These are phyloP conservation scores for Geophilus truncorum DNA, from an alignment of 2,888 invertebrate species.

Conservation along the genomic window DNA sequence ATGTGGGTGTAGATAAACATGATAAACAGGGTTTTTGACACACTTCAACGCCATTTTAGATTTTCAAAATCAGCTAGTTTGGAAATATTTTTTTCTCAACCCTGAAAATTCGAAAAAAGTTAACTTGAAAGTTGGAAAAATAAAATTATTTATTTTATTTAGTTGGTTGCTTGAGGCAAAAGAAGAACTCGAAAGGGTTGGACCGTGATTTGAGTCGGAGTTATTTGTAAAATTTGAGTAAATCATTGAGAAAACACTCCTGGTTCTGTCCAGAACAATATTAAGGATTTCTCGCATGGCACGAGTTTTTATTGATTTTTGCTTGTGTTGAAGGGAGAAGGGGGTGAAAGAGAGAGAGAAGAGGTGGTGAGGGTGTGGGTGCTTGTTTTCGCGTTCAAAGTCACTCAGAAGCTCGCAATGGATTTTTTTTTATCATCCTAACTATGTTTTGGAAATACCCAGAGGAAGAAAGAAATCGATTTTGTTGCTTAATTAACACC, in stretches of 20 bases:
- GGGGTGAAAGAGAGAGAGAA: not conserved
- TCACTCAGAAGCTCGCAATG: conserved; percentile 2
- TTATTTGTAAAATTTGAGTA: not conserved
- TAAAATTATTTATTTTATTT: not conserved
- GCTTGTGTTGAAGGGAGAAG: conserved; percentile 22
- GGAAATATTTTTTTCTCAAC: not conserved
- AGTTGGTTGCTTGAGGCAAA: not conserved
- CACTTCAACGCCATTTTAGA: not conserved
- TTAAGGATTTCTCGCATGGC: conserved; percentile 31
- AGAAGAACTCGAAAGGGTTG: not conserved
- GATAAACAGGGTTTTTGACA: not conserved
- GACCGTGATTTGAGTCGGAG: not conserved
- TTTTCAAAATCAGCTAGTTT: no score
- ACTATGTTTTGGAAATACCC: conserved; percentile 18
- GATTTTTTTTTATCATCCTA: conserved; percentile 6
- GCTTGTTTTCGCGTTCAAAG: conserved; percentile 27
- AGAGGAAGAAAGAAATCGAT: conserved; percentile 25
- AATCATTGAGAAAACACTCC: conserved; percentile 30
- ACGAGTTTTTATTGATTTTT: conserved; percentile 28
- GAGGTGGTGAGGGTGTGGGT: conserved; percentile 16
- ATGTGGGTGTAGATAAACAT: not conserved
- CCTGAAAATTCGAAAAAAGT: no score
- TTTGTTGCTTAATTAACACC: not conserved
- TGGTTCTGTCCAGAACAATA: conserved; percentile 31
- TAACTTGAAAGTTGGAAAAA: not conserved